Conservation (phyloP, 2,797 vertebrate genomes). For the Arremon brunneinucha region DNA sequence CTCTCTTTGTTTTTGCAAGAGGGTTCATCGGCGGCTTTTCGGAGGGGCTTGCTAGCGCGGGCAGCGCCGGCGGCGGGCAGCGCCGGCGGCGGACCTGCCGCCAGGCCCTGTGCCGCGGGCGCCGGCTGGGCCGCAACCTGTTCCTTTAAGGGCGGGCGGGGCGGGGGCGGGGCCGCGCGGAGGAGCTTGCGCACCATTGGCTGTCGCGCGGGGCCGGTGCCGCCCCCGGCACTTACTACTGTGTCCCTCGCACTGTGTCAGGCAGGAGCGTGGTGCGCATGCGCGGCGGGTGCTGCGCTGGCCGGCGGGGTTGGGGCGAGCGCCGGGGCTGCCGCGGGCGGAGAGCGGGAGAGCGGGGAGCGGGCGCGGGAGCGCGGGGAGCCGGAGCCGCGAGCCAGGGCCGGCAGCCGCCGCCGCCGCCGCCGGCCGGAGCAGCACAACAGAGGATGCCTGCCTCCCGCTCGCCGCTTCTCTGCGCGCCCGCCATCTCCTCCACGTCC, state of each 20-base stretch:
- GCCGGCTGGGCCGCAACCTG: background rate
- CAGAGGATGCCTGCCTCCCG: constrained; percentile 84
- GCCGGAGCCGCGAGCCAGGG: background rate
- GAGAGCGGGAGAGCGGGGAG: background rate
- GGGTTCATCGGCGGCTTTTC: background rate
- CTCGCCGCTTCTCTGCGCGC: constrained; percentile 69
- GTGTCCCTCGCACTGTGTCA: constrained; percentile 57
- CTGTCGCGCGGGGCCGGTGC: background rate
- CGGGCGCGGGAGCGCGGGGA: background rate
- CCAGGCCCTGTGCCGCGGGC: background rate
- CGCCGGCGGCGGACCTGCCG: rapidly evolving
- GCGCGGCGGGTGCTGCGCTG: constrained; percentile 73
- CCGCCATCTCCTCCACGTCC: constrained; percentile 75
- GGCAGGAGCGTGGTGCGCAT: constrained; percentile 75
- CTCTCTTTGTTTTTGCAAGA: background rate
- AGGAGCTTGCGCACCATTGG: constrained; percentile 24
- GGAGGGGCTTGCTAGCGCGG: background rate
- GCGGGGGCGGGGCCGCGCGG: background rate
- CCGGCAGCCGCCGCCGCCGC: background rate
- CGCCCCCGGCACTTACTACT: constrained; percentile 5
- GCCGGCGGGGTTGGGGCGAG: constrained; percentile 69
- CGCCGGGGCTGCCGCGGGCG: background rate
- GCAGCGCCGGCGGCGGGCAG: too few species aligned
- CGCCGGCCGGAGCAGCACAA: background rate
- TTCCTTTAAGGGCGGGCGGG: constrained; percentile 44